Evolutionary conservation across 2,888 invertebrate species (phyloP), one percentile per base, ranked within the genome.

Genomic region (Branchellion lobata): DNA sequence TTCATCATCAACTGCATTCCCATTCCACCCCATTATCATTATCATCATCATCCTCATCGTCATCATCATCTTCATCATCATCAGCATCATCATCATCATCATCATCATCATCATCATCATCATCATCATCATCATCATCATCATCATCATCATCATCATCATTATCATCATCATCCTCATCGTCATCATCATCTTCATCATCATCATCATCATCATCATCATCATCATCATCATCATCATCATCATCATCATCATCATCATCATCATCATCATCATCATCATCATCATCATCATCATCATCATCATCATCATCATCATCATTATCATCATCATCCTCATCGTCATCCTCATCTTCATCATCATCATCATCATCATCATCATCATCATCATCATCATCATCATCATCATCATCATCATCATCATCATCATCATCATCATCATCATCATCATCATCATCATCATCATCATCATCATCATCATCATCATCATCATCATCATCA

Each of bases 391-490:
- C 78, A n/a, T 74, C 74, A 24, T 74, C 74, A 21, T 51, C 51
- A 24, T 57, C 24, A 24, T n/a, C 21, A 18, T 57, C 61, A 57
- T n/a, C 61, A 29, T 68, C 36, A 31, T 24, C 72, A 40, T 72
- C 78, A 71, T 79, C 73, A n/a, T 69, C 72, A 2, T 79, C 71
- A 11, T 71, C 71, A 5, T 72, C 73, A 33, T 79, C 79, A 14
- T 79, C 79, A 61, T 61, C 77, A 51, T 77, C 77, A 53, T 53
- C 40, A 40, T 77, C 65, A 0, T 53, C 75, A n/a, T 75, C 77
- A 53, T 53, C 11, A 29, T 65, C 77, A 1, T 75, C 68, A 34
- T 65, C 47, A 21, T 68, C 78, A 24, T 78, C 78, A n/a, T 74
- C 74, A 5, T 74, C 74, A 21, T 51, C 51, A 40, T 40, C 40